A percentile compares a stretch with the other conserved stretches of the same genome.
phyloP scores from a whole-genome alignment of 2,113 vertebrate species.

The Actinemys pallida region DNA sequence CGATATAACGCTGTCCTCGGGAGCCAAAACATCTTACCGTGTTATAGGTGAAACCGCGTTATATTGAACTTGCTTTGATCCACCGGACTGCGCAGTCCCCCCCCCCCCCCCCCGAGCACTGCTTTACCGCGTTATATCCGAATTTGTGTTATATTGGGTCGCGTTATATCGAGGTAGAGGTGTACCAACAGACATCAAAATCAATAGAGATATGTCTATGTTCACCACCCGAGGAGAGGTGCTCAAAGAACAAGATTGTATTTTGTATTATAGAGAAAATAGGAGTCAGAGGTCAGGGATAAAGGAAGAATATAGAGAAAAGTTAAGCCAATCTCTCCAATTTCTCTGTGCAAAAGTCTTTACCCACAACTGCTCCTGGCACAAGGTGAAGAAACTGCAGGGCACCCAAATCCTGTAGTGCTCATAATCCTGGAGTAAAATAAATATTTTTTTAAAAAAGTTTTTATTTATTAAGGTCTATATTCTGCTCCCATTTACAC shows the following conservation, averaged over 20 bases:
- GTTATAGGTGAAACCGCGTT: too few relatives aligned
- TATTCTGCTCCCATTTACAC: background rate
- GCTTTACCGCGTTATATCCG: too few relatives aligned
- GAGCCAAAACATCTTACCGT: too few relatives aligned
- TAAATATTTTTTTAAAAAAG: background rate
- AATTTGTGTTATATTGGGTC: too few relatives aligned
- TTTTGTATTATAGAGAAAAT: constrained; percentile 12
- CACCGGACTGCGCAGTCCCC: too few relatives aligned
- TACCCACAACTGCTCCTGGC: background rate
- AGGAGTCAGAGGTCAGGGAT: background rate
- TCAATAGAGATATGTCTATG: background rate
- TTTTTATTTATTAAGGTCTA: background rate
- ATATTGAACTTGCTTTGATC: too few relatives aligned
- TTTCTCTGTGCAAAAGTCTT: background rate
- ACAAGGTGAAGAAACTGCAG: background rate
- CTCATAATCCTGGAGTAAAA: background rate
- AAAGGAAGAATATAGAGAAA: background rate
- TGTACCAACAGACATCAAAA: constrained; percentile 1
- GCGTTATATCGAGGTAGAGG: too few relatives aligned
- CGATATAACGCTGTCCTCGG: too few relatives aligned
- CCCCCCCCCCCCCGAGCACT: too few relatives aligned
- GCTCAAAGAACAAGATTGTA: background rate
- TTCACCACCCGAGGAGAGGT: background rate
- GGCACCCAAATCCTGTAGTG: background rate
- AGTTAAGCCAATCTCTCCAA: background rate